A percentile compares a stretch with the other conserved stretches of the same genome.
phyloP scores from a whole-genome alignment of 2,888 invertebrate species.

The Gryllus longicercus region DNA sequence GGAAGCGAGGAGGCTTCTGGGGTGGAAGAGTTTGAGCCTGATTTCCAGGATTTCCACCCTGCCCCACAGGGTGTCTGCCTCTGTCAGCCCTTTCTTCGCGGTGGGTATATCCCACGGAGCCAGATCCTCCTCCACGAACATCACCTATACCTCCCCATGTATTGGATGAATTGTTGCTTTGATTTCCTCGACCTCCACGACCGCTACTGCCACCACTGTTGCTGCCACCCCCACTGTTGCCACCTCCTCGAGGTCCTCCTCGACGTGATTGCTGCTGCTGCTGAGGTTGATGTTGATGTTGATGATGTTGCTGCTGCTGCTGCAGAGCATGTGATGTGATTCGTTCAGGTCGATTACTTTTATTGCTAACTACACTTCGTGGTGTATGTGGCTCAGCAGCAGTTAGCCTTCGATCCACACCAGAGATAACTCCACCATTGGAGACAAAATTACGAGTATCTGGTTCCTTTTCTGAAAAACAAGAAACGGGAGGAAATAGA shows the following conservation, averaged over 20 bases:
- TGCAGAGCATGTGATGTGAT: conserved; percentile 27
- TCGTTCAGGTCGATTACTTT: background rate
- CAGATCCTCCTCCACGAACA: conserved; percentile 2
- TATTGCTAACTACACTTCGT: background rate
- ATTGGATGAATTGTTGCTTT: background rate
- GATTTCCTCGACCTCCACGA: conserved; percentile 21
- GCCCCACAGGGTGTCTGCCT: conserved; percentile 21
- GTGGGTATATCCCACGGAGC: conserved; percentile 25
- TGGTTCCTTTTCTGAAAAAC: conserved; percentile 34
- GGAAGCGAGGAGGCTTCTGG: conserved; percentile 38
- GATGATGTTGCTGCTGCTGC: conserved; percentile 43
- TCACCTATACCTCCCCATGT: background rate
- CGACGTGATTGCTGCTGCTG: conserved; percentile 40
- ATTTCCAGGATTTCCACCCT: background rate
- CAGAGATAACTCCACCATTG: conserved; percentile 18
- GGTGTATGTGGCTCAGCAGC: background rate
- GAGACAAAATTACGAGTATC: conserved; percentile 27
- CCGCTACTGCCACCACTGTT: conserved; percentile 27
- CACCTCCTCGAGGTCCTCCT: conserved; percentile 23
- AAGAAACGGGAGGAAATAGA: background rate
- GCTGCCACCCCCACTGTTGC: conserved; percentile 28
- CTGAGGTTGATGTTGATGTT: conserved; percentile 59
- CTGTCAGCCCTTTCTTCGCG: conserved; percentile 29
- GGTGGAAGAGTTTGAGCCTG: conserved; percentile 26
- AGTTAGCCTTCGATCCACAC: conserved; percentile 17